These are phyloP conservation scores for Thereuonema tuberculata DNA, from an alignment of 1,140 invertebrate species.

Conservation along the genomic window DNA sequence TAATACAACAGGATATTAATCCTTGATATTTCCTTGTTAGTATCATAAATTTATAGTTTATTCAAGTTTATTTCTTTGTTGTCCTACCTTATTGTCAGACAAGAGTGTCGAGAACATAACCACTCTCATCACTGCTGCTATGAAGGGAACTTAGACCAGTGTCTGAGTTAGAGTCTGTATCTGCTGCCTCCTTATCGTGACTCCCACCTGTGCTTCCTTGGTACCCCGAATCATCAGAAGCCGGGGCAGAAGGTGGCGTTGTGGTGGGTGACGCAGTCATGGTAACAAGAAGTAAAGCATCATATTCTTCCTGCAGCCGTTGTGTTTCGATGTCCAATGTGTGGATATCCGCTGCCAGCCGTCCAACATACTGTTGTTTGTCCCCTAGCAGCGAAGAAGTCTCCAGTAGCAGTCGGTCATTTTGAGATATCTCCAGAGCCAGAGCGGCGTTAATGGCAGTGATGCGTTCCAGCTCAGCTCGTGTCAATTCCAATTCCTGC, in stretches of 20 bases:
- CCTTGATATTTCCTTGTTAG: no score
- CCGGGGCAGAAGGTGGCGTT: slow-evolving; percentile 33
- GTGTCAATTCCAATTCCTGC: slow-evolving; percentile 20
- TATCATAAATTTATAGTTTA: no score
- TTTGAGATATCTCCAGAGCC: neutral
- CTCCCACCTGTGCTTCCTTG: no score
- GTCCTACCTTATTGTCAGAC: no score
- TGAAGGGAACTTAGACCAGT: slow-evolving; percentile 41
- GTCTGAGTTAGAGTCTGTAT: slow-evolving; percentile 41
- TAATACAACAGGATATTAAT: no score
- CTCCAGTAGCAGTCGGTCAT: neutral
- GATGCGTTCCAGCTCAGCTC: slow-evolving; percentile 43
- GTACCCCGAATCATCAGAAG: no score
- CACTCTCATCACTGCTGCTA: slow-evolving; percentile 36
- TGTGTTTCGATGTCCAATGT: slow-evolving; percentile 48
- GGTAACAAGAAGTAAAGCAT: no score
- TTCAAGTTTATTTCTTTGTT: no score
- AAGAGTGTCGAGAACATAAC: slow-evolving; percentile 35
- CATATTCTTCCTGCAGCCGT: no score
- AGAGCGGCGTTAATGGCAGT: slow-evolving; percentile 24
- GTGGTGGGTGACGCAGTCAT: slow-evolving; percentile 12
- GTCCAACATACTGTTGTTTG: neutral
- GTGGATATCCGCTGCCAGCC: slow-evolving; percentile 17
- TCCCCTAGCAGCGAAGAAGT: neutral
- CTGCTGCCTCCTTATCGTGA: slow-evolving; percentile 19